Conservation (phyloP, 2,888 invertebrate species). For the Ischnus inquisitorius region DNA sequence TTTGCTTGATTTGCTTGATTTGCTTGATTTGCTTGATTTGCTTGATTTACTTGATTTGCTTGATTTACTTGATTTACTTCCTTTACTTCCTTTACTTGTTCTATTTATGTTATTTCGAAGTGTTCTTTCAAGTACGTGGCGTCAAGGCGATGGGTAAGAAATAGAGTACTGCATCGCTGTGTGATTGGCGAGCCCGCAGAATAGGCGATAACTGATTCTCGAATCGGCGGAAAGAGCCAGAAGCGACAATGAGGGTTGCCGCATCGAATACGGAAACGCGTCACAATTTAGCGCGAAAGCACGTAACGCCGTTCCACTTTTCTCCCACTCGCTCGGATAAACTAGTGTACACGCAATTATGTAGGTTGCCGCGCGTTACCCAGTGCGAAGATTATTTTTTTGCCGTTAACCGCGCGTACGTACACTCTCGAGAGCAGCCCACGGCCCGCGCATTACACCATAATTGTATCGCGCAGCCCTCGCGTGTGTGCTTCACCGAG, state of each 20-base stretch:
- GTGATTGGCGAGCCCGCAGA: neutral
- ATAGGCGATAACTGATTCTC: conserved; percentile 22
- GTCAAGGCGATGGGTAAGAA: too few relatives aligned
- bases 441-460: neutral
- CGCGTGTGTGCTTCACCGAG: conserved; percentile 19
- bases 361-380: conserved; percentile 67
- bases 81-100: too few relatives aligned
- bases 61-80: too few relatives aligned
- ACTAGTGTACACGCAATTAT: conserved; percentile 63
- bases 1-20: too few relatives aligned
- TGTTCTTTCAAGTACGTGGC: too few relatives aligned
- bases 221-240: conserved; percentile 50
- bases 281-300: conserved; percentile 38
- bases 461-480: conserved; percentile 17
- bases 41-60: too few relatives aligned
- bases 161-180: neutral
- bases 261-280: conserved; percentile 36
- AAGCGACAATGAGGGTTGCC: conserved; percentile 49
- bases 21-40: too few relatives aligned
- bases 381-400: conserved; percentile 66
- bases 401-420: conserved; percentile 67
- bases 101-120: neutral
- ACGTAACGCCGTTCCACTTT: conserved; percentile 69
- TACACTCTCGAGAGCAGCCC: conserved; percentile 1
- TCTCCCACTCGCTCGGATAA: conserved; percentile 40